Conservation (phyloP, 2,797 vertebrate genomes). For the Echeneis naucrates region DNA sequence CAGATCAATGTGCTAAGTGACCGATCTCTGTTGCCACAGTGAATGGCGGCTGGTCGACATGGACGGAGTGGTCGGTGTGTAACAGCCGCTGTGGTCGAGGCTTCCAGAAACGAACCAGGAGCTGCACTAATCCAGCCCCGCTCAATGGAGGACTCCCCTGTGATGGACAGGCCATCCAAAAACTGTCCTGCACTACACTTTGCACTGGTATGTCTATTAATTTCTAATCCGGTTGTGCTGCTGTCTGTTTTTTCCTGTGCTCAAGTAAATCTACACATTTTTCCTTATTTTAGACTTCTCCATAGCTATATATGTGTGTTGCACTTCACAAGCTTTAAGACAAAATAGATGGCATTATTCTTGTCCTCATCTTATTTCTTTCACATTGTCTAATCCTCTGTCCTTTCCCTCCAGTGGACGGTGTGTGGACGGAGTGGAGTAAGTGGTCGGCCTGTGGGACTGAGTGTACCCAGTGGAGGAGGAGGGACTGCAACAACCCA, state of each 20-base stretch:
- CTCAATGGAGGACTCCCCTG: conserved; percentile 94
- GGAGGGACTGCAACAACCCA: conserved; percentile 92
- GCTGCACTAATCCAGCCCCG: conserved; percentile 94
- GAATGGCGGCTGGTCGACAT: conserved; percentile 95
- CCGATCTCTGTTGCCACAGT: conserved; percentile 79
- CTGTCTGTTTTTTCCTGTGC: background rate
- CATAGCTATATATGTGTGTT: background rate
- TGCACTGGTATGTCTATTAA: conserved; percentile 87
- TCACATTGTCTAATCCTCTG: background rate
- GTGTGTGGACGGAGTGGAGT: conserved; percentile 97
- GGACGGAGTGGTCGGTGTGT: conserved; percentile 95
- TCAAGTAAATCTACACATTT: conserved; percentile 3
- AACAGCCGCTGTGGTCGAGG: conserved; percentile 93
- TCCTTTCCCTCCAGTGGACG: conserved; percentile 88
- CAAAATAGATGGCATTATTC: conserved; percentile 12
- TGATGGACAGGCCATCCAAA: conserved; percentile 92
- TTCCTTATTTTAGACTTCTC: conserved; percentile 4
- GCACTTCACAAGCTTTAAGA: background rate
- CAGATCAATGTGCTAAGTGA: background rate
- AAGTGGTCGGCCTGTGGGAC: conserved; percentile 98
- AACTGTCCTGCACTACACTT: conserved; percentile 91
- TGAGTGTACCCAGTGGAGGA: conserved; percentile 97
- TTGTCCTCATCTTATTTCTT: background rate
- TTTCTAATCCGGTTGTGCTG: background rate
- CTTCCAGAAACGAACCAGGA: conserved; percentile 93